phyloP scores from a whole-genome alignment of 2,888 invertebrate species.

The Spodoptera littoralis region DNA sequence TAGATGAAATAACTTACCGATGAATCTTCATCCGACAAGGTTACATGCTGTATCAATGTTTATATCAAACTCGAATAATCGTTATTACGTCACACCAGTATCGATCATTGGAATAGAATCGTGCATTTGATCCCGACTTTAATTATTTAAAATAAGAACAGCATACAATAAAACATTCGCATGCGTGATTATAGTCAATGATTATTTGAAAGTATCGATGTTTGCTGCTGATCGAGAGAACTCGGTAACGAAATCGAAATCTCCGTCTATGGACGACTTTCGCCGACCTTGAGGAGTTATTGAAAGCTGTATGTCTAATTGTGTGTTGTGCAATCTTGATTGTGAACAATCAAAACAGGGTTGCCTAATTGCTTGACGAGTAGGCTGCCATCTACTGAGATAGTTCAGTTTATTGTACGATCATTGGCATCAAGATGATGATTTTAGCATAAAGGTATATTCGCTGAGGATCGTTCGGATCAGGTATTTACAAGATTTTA shows the following conservation, averaged over 20 bases:
- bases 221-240: constrained; percentile 34
- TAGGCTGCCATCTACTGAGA: constrained; percentile 39
- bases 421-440: no score
- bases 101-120: constrained; percentile 34
- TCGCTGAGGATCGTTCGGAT: no score
- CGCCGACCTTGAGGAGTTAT: constrained; percentile 74
- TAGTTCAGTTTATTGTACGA: constrained; percentile 8
- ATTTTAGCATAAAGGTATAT: no score
- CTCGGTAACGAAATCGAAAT: constrained; percentile 69
- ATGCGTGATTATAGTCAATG: constrained; percentile 19
- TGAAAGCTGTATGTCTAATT: constrained; percentile 73
- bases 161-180: constrained; percentile 36
- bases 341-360: constrained; percentile 72
- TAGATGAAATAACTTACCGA: constrained; percentile 16
- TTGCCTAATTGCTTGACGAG: constrained; percentile 65
- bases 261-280: constrained; percentile 65
- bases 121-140: constrained; percentile 35
- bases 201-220: constrained; percentile 34
- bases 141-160: constrained; percentile 34
- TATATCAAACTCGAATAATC: constrained; percentile 22
- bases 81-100: constrained; percentile 24
- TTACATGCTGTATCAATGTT: constrained; percentile 25
- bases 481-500: no score
- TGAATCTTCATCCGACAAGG: constrained; percentile 31
- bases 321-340: constrained; percentile 69